Percentiles rank a stretch among this genome's conserved stretches.
phyloP scores from a whole-genome alignment of 92 coral and sea anemone genomes.

The Phymanthus crucifer region DNA sequence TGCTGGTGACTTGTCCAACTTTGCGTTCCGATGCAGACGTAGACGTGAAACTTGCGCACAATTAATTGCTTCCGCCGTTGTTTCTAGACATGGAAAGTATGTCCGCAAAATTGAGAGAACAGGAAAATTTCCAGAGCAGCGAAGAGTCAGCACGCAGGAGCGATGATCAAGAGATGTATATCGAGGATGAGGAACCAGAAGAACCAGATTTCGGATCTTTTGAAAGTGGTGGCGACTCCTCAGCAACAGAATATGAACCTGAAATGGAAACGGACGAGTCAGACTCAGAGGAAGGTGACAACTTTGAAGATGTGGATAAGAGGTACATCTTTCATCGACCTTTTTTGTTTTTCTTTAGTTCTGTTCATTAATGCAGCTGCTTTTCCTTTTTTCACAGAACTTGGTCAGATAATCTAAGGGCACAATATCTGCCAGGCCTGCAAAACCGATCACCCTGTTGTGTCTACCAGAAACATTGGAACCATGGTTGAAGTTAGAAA shows the following conservation, averaged over 20 bases:
- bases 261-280: not conserved
- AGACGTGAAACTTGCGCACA: not conserved
- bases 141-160: not conserved
- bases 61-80: not conserved
- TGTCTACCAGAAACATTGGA: conserved; percentile 30
- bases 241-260: not conserved
- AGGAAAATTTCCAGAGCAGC: not conserved
- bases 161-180: not conserved
- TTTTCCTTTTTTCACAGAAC: not conserved
- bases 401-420: not conserved
- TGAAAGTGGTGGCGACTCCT: not conserved
- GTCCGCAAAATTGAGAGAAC: not conserved
- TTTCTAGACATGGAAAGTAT: not conserved
- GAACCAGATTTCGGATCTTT: too few relatives aligned
- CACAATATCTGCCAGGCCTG: conserved; percentile 37
- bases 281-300: not conserved
- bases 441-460: conserved; percentile 41
- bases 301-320: not conserved
- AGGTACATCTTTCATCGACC: not conserved
- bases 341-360: too few relatives aligned
- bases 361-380: not conserved
- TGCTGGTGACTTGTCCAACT: too few relatives aligned
- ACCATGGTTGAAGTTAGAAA: conserved; percentile 42
- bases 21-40: not conserved
- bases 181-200: not conserved